Evolutionary conservation across 2,113 vertebrate genomes (phyloP).

Genomic region (Tauraco erythrolophus): DNA sequence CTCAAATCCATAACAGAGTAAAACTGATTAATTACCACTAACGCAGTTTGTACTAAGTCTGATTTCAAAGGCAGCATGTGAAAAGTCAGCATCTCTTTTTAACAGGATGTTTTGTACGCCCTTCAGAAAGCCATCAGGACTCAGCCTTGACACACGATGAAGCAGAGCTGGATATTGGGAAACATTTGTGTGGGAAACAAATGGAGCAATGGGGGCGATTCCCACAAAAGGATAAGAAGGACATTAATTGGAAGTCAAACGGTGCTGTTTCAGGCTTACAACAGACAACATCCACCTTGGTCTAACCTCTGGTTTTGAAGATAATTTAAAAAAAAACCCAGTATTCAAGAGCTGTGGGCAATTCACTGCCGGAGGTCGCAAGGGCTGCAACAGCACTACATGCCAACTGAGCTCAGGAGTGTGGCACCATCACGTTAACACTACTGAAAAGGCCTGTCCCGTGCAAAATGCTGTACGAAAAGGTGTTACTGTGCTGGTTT

Average conservation of each 20-base stretch:
- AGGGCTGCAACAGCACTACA: too few species aligned
- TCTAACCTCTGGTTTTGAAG: background rate
- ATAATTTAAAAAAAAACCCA: background rate
- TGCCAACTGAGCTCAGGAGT: accelerated
- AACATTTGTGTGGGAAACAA: background rate
- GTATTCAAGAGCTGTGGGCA: background rate
- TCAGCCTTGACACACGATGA: background rate
- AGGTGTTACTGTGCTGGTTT: too few species aligned
- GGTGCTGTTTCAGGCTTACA: background rate
- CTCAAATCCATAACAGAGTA: background rate
- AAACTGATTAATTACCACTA: background rate
- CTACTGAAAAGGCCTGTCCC: background rate
- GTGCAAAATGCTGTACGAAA: background rate
- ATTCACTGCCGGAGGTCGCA: too few species aligned
- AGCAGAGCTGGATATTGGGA: background rate
- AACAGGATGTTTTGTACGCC: accelerated
- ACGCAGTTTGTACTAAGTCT: background rate
- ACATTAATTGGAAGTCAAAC: background rate
- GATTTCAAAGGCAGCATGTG: background rate
- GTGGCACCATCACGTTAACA: accelerated
- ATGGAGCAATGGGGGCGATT: background rate
- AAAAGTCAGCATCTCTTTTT: background rate
- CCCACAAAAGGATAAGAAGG: background rate
- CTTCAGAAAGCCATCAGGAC: background rate
- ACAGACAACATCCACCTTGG: too few species aligned